Percentiles rank a stretch among this genome's conserved stretches.
phyloP scores from a whole-genome alignment of 2,113 vertebrate genomes.

The Psittacula cyanocephala region DNA sequence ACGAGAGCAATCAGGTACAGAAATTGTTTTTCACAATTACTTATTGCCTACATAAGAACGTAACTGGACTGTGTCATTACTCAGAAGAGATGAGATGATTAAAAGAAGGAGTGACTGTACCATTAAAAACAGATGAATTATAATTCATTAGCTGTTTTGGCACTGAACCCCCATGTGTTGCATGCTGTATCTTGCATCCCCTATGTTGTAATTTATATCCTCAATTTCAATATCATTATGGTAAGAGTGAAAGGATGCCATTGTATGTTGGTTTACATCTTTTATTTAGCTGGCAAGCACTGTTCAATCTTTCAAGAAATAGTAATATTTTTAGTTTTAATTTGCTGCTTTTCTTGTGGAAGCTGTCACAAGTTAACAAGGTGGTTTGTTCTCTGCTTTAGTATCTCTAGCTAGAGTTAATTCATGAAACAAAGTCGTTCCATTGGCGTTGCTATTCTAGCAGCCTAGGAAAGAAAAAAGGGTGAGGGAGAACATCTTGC shows the following conservation, averaged over 20 bases:
- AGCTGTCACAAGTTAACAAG: not conserved
- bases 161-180: not conserved
- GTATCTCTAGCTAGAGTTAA: not conserved
- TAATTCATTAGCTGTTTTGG: conserved; percentile 17
- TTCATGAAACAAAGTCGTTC: not conserved
- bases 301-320: not conserved
- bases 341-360: not conserved
- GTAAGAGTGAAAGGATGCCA: not conserved
- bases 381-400: not conserved
- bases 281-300: not conserved
- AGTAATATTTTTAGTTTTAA: not conserved
- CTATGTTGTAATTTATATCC: not conserved
- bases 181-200: conserved; percentile 27
- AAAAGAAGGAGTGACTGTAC: conserved; percentile 7
- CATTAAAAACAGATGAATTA: conserved; percentile 23
- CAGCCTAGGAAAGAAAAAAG: not conserved
- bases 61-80: conserved; percentile 1
- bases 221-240: not conserved
- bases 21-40: not conserved
- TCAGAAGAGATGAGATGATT: not conserved
- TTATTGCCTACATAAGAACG: not conserved
- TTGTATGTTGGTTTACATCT: not conserved
- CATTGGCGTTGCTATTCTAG: not conserved
- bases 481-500: not conserved
- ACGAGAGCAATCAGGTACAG: not conserved